phyloP scores from a whole-genome alignment of 2,113 vertebrate genomes.

The Syngnathus scovelli region DNA sequence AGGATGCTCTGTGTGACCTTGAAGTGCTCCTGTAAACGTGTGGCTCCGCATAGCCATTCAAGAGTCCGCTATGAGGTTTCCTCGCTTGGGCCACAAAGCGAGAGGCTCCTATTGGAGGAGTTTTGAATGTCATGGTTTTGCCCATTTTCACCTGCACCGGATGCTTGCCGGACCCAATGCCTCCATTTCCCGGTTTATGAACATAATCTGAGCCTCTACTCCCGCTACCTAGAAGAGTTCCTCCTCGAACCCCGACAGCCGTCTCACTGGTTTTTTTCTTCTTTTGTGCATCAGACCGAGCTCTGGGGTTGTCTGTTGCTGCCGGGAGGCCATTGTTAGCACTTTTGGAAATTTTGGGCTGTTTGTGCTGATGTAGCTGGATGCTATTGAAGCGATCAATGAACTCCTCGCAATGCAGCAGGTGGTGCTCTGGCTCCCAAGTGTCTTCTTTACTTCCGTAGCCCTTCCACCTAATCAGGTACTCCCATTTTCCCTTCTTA shows the following conservation, averaged over 20 bases:
- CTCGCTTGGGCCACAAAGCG: slow-evolving; percentile 82
- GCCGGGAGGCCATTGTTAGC: slow-evolving; percentile 59
- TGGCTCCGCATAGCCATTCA: slow-evolving; percentile 83
- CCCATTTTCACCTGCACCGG: slow-evolving; percentile 72
- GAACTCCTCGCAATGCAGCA: slow-evolving; percentile 95
- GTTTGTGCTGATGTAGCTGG: slow-evolving; percentile 75
- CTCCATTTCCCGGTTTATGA: slow-evolving; percentile 76
- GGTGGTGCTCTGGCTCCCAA: slow-evolving; percentile 93
- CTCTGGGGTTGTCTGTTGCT: slow-evolving; percentile 70
- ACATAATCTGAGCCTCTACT: slow-evolving; percentile 40
- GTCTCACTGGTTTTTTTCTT: slow-evolving; percentile 78
- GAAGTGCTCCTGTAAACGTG: slow-evolving; percentile 78
- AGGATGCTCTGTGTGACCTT: slow-evolving; percentile 68
- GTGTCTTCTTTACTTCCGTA: slow-evolving; percentile 94
- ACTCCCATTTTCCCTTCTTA: slow-evolving; percentile 98
- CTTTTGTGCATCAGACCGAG: slow-evolving; percentile 76
- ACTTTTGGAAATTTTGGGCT: slow-evolving; percentile 75
- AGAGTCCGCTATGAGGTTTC: slow-evolving; percentile 79
- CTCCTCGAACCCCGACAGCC: slow-evolving; percentile 46
- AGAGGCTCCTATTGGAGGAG: slow-evolving; percentile 78
- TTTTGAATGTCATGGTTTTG: slow-evolving; percentile 84
- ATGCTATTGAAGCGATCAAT: slow-evolving; percentile 94
- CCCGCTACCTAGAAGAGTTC: slow-evolving; percentile 34
- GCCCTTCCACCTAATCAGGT: slow-evolving; percentile 96
- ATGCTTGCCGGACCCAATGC: slow-evolving; percentile 64